A percentile compares a stretch with the other conserved stretches of the same genome.
phyloP scores from a whole-genome alignment of 2,113 vertebrate genomes.

The Ginglymostoma cirratum region DNA sequence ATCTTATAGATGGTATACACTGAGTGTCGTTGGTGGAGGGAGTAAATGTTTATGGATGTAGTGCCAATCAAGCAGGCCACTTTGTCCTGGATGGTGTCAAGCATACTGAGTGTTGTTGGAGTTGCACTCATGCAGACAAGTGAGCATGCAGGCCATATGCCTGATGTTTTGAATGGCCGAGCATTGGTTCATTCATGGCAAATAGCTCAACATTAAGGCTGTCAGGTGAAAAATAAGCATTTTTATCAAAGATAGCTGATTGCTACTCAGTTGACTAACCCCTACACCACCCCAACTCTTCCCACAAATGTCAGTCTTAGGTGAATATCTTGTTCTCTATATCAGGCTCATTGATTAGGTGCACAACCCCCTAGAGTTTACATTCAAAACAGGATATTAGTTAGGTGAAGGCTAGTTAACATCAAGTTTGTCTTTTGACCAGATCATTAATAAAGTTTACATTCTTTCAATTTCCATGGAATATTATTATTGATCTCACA shows the following conservation, averaged over 20 bases:
- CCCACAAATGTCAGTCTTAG: no score
- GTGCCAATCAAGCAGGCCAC: no score
- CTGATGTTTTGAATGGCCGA: background rate
- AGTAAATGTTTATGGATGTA: no score
- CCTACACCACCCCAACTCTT: background rate
- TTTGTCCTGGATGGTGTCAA: no score
- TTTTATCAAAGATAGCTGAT: background rate
- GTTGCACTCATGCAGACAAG: no score
- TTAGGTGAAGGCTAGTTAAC: background rate
- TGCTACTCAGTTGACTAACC: background rate
- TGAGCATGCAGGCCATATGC: no score
- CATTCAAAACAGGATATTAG: background rate
- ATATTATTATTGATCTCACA: background rate
- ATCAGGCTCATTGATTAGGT: background rate
- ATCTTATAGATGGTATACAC: no score
- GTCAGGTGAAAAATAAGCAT: background rate
- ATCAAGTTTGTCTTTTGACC: background rate
- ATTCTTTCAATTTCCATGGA: background rate
- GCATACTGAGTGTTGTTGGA: no score
- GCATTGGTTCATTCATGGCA: background rate
- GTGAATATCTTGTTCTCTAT: background rate
- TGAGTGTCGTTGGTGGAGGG: no score
- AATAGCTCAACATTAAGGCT: background rate
- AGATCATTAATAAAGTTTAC: background rate
- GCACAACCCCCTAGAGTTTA: background rate